These are phyloP conservation scores for Chrysolina haemoptera DNA, from an alignment of 2,888 invertebrate species.

Conservation along the genomic window DNA sequence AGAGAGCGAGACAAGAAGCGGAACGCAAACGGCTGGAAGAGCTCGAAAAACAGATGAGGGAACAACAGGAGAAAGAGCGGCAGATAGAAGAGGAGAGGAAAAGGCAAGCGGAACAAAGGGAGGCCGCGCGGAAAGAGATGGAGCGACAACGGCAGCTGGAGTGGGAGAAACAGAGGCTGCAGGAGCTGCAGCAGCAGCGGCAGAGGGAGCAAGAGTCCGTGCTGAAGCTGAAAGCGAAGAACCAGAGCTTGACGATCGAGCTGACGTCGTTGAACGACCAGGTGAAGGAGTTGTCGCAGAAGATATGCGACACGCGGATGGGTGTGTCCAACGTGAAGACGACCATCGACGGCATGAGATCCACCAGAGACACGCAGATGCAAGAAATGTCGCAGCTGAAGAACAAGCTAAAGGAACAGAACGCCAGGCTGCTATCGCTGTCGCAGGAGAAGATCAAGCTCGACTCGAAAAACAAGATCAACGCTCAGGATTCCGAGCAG, in stretches of 20 bases:
- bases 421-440: constrained; percentile 83
- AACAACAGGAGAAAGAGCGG: constrained; percentile 83
- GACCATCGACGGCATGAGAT: constrained; percentile 96
- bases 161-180: constrained; percentile 91
- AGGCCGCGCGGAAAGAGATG: constrained; percentile 90
- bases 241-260: constrained; percentile 87
- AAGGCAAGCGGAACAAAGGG: constrained; percentile 80
- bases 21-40: constrained; percentile 90
- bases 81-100: constrained; percentile 84
- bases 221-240: constrained; percentile 87
- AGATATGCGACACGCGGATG: constrained; percentile 85
- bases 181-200: constrained; percentile 88
- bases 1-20: constrained; percentile 82
- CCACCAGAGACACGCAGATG: constrained; percentile 92
- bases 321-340: constrained; percentile 93
- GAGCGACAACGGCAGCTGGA: constrained; percentile 95
- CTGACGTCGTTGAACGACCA: constrained; percentile 75
- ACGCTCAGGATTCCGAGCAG: constrained; percentile 71
- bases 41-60: constrained; percentile 83
- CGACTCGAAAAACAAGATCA: constrained; percentile 80
- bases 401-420: constrained; percentile 87
- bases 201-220: constrained; percentile 90
- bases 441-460: constrained; percentile 88
- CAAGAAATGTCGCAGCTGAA: constrained; percentile 88
- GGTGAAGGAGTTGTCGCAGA: constrained; percentile 84